A percentile compares a stretch with the other conserved stretches of the same genome.
Evolutionary conservation across 2,888 invertebrate species (phyloP).

Genomic region (Diadegma fenestrale): DNA sequence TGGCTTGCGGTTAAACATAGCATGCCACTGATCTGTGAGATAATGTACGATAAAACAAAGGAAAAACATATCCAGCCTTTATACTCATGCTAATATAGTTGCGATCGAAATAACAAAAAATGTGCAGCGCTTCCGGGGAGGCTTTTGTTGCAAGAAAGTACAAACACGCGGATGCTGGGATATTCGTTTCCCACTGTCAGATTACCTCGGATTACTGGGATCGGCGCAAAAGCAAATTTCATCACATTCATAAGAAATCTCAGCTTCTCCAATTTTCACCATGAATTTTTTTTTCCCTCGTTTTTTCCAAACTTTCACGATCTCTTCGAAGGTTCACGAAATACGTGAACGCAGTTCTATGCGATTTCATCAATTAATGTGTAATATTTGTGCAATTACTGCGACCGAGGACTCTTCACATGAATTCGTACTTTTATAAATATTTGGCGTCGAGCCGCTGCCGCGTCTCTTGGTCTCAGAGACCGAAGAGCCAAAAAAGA

Average conservation of each 20-base stretch:
- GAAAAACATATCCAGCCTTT: constrained; percentile 26
- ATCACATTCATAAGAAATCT: background rate
- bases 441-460: no score
- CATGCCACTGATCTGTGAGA: constrained; percentile 38
- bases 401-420: no score
- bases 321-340: background rate
- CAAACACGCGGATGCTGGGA: constrained; percentile 59
- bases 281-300: background rate
- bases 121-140: constrained; percentile 60
- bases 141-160: constrained; percentile 60
- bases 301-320: background rate
- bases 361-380: no score
- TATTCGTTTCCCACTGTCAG: constrained; percentile 57
- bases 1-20: constrained; percentile 20
- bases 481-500: background rate
- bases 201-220: constrained; percentile 48
- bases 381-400: no score
- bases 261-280: background rate
- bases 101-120: constrained; percentile 53
- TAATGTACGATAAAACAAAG: constrained; percentile 24
- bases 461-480: no score
- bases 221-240: constrained; percentile 42
- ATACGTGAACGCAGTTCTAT: no score
- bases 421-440: background rate
- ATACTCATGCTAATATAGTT: constrained; percentile 54